Evolutionary conservation across 2,888 invertebrate genomes (phyloP), one percentile per base, ranked within the genome.

Genomic region (Erebia ligea): DNA sequence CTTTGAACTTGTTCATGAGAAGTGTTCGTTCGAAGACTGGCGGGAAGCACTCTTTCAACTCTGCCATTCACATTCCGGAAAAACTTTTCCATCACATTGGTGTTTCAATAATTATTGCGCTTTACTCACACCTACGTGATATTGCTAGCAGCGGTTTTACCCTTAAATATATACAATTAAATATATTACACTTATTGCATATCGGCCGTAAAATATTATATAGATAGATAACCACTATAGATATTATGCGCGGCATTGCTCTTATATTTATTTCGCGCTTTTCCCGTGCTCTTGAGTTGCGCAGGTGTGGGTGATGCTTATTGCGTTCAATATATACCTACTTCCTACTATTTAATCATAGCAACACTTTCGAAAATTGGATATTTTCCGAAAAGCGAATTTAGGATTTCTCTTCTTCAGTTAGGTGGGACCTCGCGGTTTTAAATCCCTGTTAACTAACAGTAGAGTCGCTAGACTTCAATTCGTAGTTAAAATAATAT

Each of bases 391-490:
- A 17, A 66, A 58, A 19, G 71, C 62, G 64, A 68, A 50, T 54
- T 59, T 52, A 67, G 65, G 19, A 48, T 69, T 71, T 73, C 57
- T 66, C 68, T 69, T 61, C 19, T 59, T 52, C 52, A 21, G 45
- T 57, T 42, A 70, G 73, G 25, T 69, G 68, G 48, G 59, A 63
- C 34, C 64, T 71, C 71, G 56, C 56, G 71, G 68, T 74, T 61
- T 64, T 67, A 67, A 68, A 67, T 76, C 77, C 76, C 78, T 75
- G 81, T 82, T 84, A 80, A 81, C 80, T 85, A 84, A 82, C 79
- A 81, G 86, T 92, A 91, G 91, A 83, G 91, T 92, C 91, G 92
- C 92, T 92, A 92, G 92, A 90, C 91, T 87, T 89, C 85, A 85
- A 88, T 87, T 87, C 82, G 86, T 92, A 91, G 88, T 80, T 87